Evolutionary conservation across 2,113 vertebrate genomes (phyloP), one percentile per base, ranked within the genome.

Genomic region (Xiphorhynchus elegans): DNA sequence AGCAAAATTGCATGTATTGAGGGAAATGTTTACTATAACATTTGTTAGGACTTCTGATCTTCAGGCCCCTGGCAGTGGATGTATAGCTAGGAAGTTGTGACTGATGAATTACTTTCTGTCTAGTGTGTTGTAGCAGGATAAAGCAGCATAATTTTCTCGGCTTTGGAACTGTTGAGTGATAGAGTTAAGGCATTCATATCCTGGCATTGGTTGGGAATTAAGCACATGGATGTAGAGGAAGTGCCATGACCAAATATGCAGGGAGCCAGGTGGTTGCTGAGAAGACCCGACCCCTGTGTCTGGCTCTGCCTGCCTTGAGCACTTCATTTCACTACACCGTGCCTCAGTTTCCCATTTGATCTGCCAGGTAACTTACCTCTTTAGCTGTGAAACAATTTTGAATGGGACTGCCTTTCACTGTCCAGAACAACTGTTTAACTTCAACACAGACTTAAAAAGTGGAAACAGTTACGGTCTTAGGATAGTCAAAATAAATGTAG

Each of bases 351-450:
- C 72, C 39, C 29, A 11, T 85, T 76, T 74, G 56, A 59, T n/a
- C 18, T 76, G 29, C 17, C 1, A 0, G 4, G 13, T 33, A 64
- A 44, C 14, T 53, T 79, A n/a, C 0, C 13, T 80, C 11, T 77
- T 78, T 35, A 94, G 62, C 26, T 59, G 23, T 64, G 70, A 42
- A 89, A 73, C 37, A 58, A 11, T 70, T 85, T 63, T 35, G 73
- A 80, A 42, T 39, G 44, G 16, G 26, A 25, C 75, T 83, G 42
- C 75, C 31, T 72, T 39, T 74, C 10, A 8, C 28, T 83, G 14
- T 82, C 78, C 20, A 28, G 55, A 74, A 17, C n/a, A 55, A 42
- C 29, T 68, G 10, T 40, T 90, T 21, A 85, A 6, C 37, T 66
- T 68, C 49, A 62, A 46, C 11, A 24, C 7, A 39, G 13, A 66